phyloP scores from a whole-genome alignment of 2,113 vertebrate species.

The Paramormyrops kingsleyae region DNA sequence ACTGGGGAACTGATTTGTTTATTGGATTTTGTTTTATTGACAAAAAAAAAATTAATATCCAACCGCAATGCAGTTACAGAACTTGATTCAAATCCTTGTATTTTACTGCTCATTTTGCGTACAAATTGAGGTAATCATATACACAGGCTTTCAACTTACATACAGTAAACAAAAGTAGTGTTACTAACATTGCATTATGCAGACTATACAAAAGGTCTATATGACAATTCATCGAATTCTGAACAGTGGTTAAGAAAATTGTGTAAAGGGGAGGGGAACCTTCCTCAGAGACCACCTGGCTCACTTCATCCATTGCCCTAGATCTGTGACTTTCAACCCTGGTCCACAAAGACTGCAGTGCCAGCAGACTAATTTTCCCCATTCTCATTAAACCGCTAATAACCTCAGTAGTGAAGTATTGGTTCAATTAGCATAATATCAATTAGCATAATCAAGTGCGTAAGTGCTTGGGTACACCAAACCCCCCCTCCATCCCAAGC shows the following conservation, averaged over 20 bases:
- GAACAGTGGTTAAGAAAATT: conserved; percentile 5
- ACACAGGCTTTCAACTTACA: conserved; percentile 9
- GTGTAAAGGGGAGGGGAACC: neutral
- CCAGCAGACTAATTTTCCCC: neutral
- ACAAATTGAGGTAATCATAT: conserved; percentile 13
- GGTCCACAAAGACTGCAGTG: neutral
- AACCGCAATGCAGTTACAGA: conserved; percentile 12
- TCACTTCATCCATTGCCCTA: conserved; percentile 25
- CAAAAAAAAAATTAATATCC: conserved; percentile 1
- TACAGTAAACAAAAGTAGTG: conserved; percentile 9
- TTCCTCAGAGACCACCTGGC: neutral
- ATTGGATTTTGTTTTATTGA: conserved; percentile 17
- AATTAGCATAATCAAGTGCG: neutral
- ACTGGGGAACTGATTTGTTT: neutral
- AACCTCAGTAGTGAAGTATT: neutral
- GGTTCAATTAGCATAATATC: neutral
- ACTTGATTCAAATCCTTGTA: conserved; percentile 14
- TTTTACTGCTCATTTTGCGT: conserved; percentile 7
- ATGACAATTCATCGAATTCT: neutral
- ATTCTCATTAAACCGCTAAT: neutral
- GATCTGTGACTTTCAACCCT: neutral
- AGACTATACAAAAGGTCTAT: conserved; percentile 16
- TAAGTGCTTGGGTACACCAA: neutral
- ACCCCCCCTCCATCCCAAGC: neutral
- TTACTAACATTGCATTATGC: conserved; percentile 8